Evolutionary conservation across 1,140 invertebrate genomes (phyloP), one percentile per base, ranked within the genome.

Genomic region (Ceratosolen fusciceps): DNA sequence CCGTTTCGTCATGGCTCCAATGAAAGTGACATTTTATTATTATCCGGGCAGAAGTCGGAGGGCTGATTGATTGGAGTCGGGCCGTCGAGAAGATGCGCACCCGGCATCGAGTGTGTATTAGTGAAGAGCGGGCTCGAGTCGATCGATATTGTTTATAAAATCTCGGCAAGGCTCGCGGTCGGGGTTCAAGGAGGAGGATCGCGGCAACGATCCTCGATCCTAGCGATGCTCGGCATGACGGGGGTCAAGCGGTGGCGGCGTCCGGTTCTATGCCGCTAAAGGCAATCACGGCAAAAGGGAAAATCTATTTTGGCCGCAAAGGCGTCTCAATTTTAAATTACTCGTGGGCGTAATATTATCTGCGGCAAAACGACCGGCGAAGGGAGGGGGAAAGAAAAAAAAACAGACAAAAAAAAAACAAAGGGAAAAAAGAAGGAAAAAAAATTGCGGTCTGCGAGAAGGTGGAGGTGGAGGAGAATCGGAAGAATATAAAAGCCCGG

Each of bases 401-500:
- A n/a, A 37, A 62, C 54, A 21, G n/a, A n/a, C n/a, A n/a, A n/a
- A n/a, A n/a, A n/a, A n/a, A n/a, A n/a, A n/a, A n/a, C n/a, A n/a
- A n/a, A n/a, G n/a, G n/a, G n/a, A n/a, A n/a, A n/a, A n/a, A n/a
- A n/a, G n/a, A n/a, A n/a, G n/a, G n/a, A n/a, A n/a, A n/a, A n/a
- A n/a, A n/a, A n/a, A n/a, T n/a, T n/a, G n/a, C n/a, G 34, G 37
- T 8, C 21, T 19, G 39, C 1, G 34, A 62, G 7, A 47, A 37
- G 47, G 26, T 10, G 14, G 29, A 26, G 31, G 43, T 19, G 70
- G 43, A 47, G 43, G 16, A 74, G 26, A 14, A 21, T 10, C 37
- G 68, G 54, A 71, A 72, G 43, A 73, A 79, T 52, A 68, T 60
- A 78, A 78, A 73, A 68, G 49, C 49, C 39, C 52, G 29, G 29